A percentile compares a stretch with the other conserved stretches of the same genome.
These are phyloP conservation scores for Ischnus inquisitorius DNA, from an alignment of 2,888 invertebrate genomes.

Conservation along the genomic window DNA sequence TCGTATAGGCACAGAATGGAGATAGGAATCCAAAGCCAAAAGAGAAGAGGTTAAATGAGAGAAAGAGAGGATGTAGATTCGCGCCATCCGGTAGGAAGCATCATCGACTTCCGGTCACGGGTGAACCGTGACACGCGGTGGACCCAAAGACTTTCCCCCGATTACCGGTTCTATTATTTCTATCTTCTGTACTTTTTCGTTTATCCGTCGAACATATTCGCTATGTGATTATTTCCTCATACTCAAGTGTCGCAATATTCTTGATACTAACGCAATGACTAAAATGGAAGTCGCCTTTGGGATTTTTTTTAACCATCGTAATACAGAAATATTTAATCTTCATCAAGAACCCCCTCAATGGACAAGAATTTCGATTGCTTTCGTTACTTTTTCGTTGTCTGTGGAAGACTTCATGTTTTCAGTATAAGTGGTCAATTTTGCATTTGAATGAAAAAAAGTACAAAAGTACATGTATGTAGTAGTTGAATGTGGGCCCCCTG, in stretches of 20 bases:
- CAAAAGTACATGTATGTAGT: slow-evolving; percentile 14
- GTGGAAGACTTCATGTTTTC: slow-evolving; percentile 3
- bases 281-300: too few species aligned
- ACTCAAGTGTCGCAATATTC: background rate
- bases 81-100: slow-evolving; percentile 73
- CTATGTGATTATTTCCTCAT: background rate
- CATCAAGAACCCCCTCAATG: background rate
- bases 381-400: slow-evolving; percentile 20
- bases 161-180: slow-evolving; percentile 38
- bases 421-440: slow-evolving; percentile 47
- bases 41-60: slow-evolving; percentile 70
- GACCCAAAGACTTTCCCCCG: slow-evolving; percentile 63
- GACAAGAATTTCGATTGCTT: background rate
- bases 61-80: slow-evolving; percentile 72
- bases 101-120: slow-evolving; percentile 76
- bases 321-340: background rate
- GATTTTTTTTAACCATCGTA: background rate
- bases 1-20: slow-evolving; percentile 48
- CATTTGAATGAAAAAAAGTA: slow-evolving; percentile 24
- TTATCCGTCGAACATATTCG: background rate
- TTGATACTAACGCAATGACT: too few species aligned
- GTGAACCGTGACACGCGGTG: slow-evolving; percentile 68
- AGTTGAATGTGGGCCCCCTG: slow-evolving; percentile 49
- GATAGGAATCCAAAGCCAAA: slow-evolving; percentile 56
- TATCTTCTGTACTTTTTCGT: slow-evolving; percentile 21